Base-by-base conservation (phyloP, 1,140 invertebrate species). In the Philotrypesis tridentata region DNA sequence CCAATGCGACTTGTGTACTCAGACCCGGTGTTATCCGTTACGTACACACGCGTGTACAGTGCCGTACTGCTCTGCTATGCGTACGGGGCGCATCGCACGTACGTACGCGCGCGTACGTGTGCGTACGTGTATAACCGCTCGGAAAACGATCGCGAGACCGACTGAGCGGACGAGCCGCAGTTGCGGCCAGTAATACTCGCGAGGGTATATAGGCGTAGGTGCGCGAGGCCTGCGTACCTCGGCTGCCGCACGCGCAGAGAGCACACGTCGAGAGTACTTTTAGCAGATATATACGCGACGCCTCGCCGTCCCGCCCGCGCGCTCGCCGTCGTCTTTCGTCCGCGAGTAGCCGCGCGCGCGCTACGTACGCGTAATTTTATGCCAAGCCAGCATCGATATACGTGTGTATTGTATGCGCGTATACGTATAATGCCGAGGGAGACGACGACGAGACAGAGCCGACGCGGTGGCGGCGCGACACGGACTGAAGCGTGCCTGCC, bases 401-500 rank as follows among this genome's bases (percentile, higher is more conserved):
- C 5, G 43, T 29, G 33, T 84, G 85, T 17, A 17, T 5, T 84
- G 85, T 17, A 17, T 5, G 48, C 21, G 21, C 21, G 14, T 55
- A n/a, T 55, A n/a, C 6, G 21, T 55, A 14, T 55, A 14, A n/a
- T 65, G 7, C 25, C 23, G 84, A 84, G 84, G 55, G 83, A n/a
- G n/a, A n/a, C n/a, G n/a, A 27, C n/a, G 83, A 80, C 84, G 79
- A 73, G 82, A 65, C 61, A 65, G 23, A 74, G 70, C 29, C 72
- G 31, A 23, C 80, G 79, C 68, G 84, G 84, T 74, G 84, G 87
- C 77, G 84, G 87, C 84, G 87, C 82, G 81, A 76, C 84, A 81
- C 77, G 76, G 79, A 65, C 74, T 65, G 61, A 65, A 73, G 9
- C 31, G 67, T 17, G 67, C 67, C 27, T 27, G 73, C 43, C 63